These are phyloP conservation scores for Aurelia aurita complex sp. Pacific DNA, from an alignment of 30 jellyfish, hydroid and myxozoan species.

Conservation along the genomic window DNA sequence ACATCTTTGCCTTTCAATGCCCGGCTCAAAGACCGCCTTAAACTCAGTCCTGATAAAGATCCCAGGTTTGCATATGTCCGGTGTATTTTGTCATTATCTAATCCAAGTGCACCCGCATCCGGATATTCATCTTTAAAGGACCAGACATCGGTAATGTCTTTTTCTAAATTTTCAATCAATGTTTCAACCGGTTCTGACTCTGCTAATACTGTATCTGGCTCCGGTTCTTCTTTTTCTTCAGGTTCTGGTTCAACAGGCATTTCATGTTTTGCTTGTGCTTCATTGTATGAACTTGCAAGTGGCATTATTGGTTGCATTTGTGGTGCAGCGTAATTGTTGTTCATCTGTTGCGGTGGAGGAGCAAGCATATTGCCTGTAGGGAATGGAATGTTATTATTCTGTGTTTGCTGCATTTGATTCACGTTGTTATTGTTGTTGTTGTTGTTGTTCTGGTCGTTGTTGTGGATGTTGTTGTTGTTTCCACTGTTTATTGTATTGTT, in stretches of 20 bases:
- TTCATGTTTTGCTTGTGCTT: constrained; percentile 66
- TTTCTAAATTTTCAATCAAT: constrained; percentile 90
- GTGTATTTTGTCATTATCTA: constrained; percentile 97
- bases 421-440: background rate
- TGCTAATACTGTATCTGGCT: constrained; percentile 78
- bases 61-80: constrained; percentile 97
- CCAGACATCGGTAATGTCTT: constrained; percentile 99
- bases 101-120: constrained; percentile 94
- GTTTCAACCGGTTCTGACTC: constrained; percentile 97
- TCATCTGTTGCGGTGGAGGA: constrained; percentile 37
- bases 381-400: background rate
- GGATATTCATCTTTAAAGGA: constrained; percentile 88
- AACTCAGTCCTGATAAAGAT: constrained; percentile 90
- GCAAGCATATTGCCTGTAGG: constrained; percentile 28
- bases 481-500: constrained; percentile 4
- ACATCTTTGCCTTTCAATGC: constrained; percentile 99
- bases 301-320: constrained; percentile 52
- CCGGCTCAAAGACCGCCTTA: constrained; percentile 89
- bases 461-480: constrained; percentile 14
- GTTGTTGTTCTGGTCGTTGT: background rate
- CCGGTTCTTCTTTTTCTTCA: constrained; percentile 80
- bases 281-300: constrained; percentile 2
- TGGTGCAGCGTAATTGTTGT: constrained; percentile 27
- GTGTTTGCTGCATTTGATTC: constrained; percentile 5
- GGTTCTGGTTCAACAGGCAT: constrained; percentile 57